Conservation (phyloP, 2,888 invertebrate genomes). For the Cheilosia scutellata region DNA sequence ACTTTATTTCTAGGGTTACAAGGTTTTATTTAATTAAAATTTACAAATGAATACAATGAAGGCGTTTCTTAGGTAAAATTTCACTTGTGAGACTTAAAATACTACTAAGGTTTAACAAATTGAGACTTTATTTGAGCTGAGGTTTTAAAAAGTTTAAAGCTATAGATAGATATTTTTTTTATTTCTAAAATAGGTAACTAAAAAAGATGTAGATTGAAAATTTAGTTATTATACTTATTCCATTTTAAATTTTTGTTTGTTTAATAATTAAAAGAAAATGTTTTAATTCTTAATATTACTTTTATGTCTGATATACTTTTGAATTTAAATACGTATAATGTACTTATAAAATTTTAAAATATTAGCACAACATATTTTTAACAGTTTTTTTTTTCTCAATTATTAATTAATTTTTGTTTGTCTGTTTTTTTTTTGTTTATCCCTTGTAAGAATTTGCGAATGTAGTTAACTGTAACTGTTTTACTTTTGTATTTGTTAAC, state of each 20-base stretch:
- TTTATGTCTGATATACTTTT: conserved; percentile 12
- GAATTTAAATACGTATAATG: conserved; percentile 1
- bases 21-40: conserved; percentile 6
- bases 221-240: conserved; percentile 9
- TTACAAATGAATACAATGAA: conserved; percentile 37
- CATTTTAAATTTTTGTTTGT: background rate
- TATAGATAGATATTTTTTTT: conserved; percentile 37
- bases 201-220: conserved; percentile 28
- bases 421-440: background rate
- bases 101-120: conserved; percentile 28
- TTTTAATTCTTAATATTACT: background rate
- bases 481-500: conserved; percentile 29
- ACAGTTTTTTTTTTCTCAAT: conserved; percentile 7
- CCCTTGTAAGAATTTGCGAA: conserved; percentile 67
- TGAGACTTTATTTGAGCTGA: conserved; percentile 59
- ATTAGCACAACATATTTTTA: conserved; percentile 48
- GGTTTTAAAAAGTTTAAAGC: conserved; percentile 35
- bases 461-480: conserved; percentile 52
- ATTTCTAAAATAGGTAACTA: conserved; percentile 26
- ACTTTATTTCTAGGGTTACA: background rate
- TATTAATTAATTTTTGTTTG: background rate
- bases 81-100: conserved; percentile 10
- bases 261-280: background rate
- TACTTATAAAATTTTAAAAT: conserved; percentile 54
- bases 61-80: conserved; percentile 31